Evolutionary conservation across 2,113 vertebrate genomes (phyloP), one percentile per base, ranked within the genome.

Genomic region (Egretta garzetta): DNA sequence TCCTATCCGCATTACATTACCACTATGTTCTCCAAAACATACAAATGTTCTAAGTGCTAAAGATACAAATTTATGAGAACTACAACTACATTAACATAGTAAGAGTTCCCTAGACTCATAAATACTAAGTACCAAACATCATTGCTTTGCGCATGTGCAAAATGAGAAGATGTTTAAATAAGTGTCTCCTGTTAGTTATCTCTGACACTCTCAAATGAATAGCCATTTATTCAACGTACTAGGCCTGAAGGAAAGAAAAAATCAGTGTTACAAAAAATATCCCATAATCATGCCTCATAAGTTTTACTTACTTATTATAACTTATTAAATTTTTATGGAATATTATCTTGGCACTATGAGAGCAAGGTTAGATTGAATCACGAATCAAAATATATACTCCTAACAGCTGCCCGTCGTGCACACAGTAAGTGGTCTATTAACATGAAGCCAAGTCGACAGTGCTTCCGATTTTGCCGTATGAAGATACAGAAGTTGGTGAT

Each of bases 61-160:
- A 79, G 39, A 60, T 20, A 79, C 19, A 74, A 87, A 67, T 81
- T 89, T 80, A 50, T 75, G 80, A 86, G 58, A 76, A 90, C 32
- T 93, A 82, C 68, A 95, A 52, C 50, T 80, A 67, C 60, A 86
- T 90, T 90, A 92, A 64, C 20, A 72, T 32, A 30, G 49, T 82
- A 60, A 83, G 66, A 49, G 43, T 87, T 96, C 82, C 88, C 92
- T 87, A 83, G 77, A 68, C 62, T 95, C 70, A 86, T 93, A 94
- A 96, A 94, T 88, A 83, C 73, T 92, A 75, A 96, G 93, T 92
- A 87, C 3, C 5, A 88, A 58, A 94, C 56, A 91, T 23, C 28
- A 22, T 35, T 86, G 18, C 37, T 88, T 87, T 86, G 6, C 4
- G 6, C 83, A 73, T 55, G 64, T 92, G 72, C 49, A 81, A 79